Evolutionary conservation across 2,113 vertebrate species (phyloP), one percentile per base, ranked within the genome.

Genomic region (Sander vitreus): DNA sequence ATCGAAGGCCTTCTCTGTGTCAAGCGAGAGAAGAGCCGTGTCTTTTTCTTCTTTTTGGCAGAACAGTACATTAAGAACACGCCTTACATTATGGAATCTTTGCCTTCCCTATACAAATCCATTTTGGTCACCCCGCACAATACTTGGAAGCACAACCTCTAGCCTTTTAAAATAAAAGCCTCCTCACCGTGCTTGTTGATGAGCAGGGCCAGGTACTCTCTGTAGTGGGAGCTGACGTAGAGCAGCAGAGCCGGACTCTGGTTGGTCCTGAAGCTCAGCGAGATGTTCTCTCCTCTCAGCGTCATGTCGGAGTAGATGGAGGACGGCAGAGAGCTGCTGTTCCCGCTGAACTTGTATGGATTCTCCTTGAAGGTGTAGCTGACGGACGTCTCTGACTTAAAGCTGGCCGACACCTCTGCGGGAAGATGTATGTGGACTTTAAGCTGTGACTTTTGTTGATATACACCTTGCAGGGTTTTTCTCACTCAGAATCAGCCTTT

Each of bases 361-460:
- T 43, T 43, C 85, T 98, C 97, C 85, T 96, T 96, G 91, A 98
- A 97, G 76, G 94, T 96, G 89, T 98, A 99, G 47, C 88, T 93
- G 85, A 98, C 85, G 0, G 97, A 97, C 6, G 97, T 95, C 8
- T 91, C 96, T 16, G 95, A 79, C 86, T 93, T 96, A 90, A 99
- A 99, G 87, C 95, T 95, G 4, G 96, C 97, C 76, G 97, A 97
- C 76, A 98, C 92, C 88, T 98, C 97, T 98, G 96, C 39, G 39
- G 39, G 39, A 43, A 43, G 10, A 43, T 11, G 39, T 43, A 43
- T 11, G 39, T 43, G 10, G 39, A 43, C 39, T 43, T 43, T 43
- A 3, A 43, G 33, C 33, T 33, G 33, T 33, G 33, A 33, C 33
- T 43, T 2, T 11, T 11, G 10, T 43, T 43, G 39, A 11, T 10